These are phyloP conservation scores for Sebastes elongatus DNA, from an alignment of 2,797 vertebrate species.

Conservation along the genomic window DNA sequence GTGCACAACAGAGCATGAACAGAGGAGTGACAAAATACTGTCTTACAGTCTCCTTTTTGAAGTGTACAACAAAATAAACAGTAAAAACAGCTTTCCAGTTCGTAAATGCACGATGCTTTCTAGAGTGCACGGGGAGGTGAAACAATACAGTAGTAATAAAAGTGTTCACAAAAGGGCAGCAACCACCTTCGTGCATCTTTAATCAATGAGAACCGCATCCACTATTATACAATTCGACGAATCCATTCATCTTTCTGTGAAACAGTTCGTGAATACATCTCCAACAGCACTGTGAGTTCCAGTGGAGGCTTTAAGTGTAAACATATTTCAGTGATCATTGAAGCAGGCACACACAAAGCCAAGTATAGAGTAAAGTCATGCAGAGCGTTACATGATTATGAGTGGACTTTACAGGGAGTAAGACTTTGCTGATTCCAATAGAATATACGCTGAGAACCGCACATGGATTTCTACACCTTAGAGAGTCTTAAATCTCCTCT, in stretches of 20 bases:
- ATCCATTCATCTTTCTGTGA: constrained; percentile 24
- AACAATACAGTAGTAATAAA: constrained; percentile 19
- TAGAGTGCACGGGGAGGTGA: constrained; percentile 24
- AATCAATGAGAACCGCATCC: constrained; percentile 27
- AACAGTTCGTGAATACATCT: constrained; percentile 29
- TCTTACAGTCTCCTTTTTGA: constrained; percentile 14
- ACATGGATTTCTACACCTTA: constrained; percentile 21
- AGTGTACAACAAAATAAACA: constrained; percentile 24
- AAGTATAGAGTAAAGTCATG: constrained; percentile 75
- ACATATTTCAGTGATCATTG: constrained; percentile 73
- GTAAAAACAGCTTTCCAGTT: constrained; percentile 32
- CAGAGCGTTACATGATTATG: constrained; percentile 73
- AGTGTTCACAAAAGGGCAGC: constrained; percentile 41
- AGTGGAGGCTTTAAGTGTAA: constrained; percentile 72
- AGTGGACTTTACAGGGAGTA: constrained; percentile 46
- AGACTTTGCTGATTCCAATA: constrained; percentile 32
- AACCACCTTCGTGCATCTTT: constrained; percentile 33
- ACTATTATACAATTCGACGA: constrained; percentile 28
- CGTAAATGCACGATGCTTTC: constrained; percentile 25
- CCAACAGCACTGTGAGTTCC: constrained; percentile 56
- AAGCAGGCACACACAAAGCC: constrained; percentile 80
- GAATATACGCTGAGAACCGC: constrained; percentile 38
- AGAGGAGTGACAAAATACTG: constrained; percentile 9
- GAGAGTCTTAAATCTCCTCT: constrained; percentile 17
- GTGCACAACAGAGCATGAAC: constrained; percentile 23